Conservation (phyloP, 2,797 vertebrate genomes). For the Sebastes reedi region DNA sequence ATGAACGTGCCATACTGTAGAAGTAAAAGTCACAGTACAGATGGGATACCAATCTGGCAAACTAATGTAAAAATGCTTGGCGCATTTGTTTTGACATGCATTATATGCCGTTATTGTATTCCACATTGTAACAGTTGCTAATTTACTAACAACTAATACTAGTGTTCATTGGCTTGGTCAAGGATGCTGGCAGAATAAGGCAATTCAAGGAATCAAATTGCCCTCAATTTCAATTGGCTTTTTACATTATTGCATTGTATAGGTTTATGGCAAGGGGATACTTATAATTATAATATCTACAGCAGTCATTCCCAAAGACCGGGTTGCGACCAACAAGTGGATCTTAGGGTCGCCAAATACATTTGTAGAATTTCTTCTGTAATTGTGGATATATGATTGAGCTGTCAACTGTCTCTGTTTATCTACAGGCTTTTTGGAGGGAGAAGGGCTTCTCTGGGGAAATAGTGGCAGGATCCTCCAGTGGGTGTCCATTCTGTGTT, state of each 20-base stretch:
- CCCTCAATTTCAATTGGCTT: too few species aligned
- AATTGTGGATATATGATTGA: not conserved
- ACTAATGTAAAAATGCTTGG: too few species aligned
- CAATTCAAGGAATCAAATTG: not conserved
- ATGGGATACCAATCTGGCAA: not conserved
- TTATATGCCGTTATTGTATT: not conserved
- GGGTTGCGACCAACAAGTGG: too few species aligned
- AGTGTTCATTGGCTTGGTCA: not conserved
- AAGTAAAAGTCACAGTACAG: not conserved
- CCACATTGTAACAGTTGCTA: too few species aligned
- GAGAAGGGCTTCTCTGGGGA: constrained; percentile 81
- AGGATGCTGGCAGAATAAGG: not conserved
- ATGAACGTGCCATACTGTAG: not conserved
- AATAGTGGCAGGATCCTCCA: constrained; percentile 66
- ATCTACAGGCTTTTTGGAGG: constrained; percentile 80
- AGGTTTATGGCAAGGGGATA: not conserved
- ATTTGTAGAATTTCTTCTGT: not conserved
- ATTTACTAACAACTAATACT: not conserved
- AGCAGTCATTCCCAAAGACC: too few species aligned
- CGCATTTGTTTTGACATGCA: not conserved
- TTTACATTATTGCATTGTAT: not conserved
- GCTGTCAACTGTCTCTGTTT: not conserved
- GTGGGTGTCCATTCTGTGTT: constrained; percentile 71
- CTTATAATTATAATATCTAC: not conserved
- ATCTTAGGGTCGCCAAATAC: too few species aligned